Percentiles rank a stretch among this genome's conserved stretches.
phyloP scores from a whole-genome alignment of 2,888 invertebrate genomes.

The Pandemis cinnamomeana region DNA sequence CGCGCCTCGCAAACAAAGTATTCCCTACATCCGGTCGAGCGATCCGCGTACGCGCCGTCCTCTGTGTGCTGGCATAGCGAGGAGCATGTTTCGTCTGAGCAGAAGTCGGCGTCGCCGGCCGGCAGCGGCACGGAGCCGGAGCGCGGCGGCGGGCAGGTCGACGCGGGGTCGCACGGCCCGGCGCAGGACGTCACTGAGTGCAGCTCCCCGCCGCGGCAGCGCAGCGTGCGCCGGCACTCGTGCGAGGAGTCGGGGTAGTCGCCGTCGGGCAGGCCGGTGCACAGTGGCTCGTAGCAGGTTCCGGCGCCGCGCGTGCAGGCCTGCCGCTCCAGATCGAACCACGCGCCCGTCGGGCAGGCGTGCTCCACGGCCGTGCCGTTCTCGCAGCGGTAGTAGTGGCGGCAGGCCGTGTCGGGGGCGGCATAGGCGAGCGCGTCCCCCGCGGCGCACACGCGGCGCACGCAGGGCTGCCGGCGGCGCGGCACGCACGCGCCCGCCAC shows the following conservation, averaged over 20 bases:
- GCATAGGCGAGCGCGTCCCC: slow-evolving; percentile 76
- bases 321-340: slow-evolving; percentile 83
- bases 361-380: slow-evolving; percentile 77
- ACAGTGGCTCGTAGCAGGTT: slow-evolving; percentile 85
- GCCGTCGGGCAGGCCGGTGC: slow-evolving; percentile 84
- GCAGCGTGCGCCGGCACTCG: slow-evolving; percentile 80
- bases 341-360: slow-evolving; percentile 81
- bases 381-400: slow-evolving; percentile 84
- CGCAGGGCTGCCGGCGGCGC: slow-evolving; percentile 66
- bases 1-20: slow-evolving; percentile 84
- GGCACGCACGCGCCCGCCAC: slow-evolving; percentile 73
- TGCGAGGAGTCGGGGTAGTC: slow-evolving; percentile 84
- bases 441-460: slow-evolving; percentile 70
- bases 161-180: slow-evolving; percentile 54
- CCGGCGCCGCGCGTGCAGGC: slow-evolving; percentile 82
- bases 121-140: slow-evolving; percentile 74
- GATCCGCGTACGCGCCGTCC: slow-evolving; percentile 85
- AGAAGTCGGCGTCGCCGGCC: slow-evolving; percentile 81
- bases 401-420: slow-evolving; percentile 84
- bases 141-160: slow-evolving; percentile 72
- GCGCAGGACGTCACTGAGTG: slow-evolving; percentile 68
- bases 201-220: slow-evolving; percentile 79
- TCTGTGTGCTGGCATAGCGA: slow-evolving; percentile 79
- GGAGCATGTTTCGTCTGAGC: slow-evolving; percentile 77
- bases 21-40: slow-evolving; percentile 81